Conservation (phyloP, 2,888 invertebrate genomes). For the Papilio gigon region DNA sequence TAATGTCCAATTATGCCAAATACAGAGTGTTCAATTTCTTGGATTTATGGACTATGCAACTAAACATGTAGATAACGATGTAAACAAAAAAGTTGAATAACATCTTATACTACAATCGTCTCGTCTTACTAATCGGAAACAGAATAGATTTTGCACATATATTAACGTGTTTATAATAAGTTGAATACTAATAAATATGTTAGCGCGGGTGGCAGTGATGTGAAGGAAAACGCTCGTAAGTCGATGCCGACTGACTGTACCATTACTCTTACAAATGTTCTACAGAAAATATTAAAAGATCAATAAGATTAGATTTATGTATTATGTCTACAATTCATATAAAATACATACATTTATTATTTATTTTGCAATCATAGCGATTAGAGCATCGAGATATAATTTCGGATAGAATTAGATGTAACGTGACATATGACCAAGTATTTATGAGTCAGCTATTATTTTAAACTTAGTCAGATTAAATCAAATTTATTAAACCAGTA, state of each 20-base stretch:
- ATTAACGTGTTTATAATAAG: neutral
- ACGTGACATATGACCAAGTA: neutral
- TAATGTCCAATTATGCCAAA: neutral
- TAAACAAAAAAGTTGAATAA: neutral
- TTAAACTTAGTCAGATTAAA: neutral
- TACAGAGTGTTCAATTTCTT: too few species aligned
- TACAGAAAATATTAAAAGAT: neutral
- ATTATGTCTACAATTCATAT: neutral
- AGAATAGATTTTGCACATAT: neutral
- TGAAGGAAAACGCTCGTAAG: conserved; percentile 4
- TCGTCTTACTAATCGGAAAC: neutral
- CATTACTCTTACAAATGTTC: neutral
- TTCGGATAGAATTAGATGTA: neutral
- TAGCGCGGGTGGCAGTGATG: neutral
- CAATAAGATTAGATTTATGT: neutral
- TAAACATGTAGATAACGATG: too few species aligned
- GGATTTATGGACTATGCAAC: neutral
- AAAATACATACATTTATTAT: conserved; percentile 1
- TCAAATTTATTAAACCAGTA: too few species aligned
- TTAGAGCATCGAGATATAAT: neutral
- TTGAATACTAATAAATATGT: conserved; percentile 8
- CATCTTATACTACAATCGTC: neutral
- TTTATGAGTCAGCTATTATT: neutral
- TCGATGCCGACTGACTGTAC: neutral
- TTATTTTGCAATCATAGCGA: neutral